Evolutionary conservation across 2,888 invertebrate genomes (phyloP).

Genomic region (Drosophila mimetica): DNA sequence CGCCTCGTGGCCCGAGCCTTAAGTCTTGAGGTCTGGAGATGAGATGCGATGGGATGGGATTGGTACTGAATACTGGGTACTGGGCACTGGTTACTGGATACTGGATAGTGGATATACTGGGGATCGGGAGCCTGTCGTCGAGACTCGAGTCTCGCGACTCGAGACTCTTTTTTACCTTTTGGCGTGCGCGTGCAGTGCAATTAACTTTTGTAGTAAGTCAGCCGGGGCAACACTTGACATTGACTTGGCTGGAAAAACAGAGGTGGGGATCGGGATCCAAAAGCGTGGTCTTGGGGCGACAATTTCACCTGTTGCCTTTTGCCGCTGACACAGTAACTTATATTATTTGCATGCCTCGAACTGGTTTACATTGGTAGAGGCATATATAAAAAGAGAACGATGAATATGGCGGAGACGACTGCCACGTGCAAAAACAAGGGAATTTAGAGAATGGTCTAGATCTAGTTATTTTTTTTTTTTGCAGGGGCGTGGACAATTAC

Average conservation of each 20-base stretch:
- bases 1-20: slow-evolving; percentile 61
- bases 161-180: slow-evolving; percentile 40
- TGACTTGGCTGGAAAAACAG: slow-evolving; percentile 50
- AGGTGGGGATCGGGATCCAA: neutral
- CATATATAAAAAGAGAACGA: neutral
- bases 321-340: slow-evolving; percentile 83
- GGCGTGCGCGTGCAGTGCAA: slow-evolving; percentile 79
- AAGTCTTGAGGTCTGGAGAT: slow-evolving; percentile 19
- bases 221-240: slow-evolving; percentile 71
- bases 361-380: slow-evolving; percentile 25
- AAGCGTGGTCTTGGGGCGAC: slow-evolving; percentile 63
- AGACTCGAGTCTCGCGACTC: slow-evolving; percentile 6
- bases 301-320: slow-evolving; percentile 81
- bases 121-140: slow-evolving; percentile 26
- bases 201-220: slow-evolving; percentile 77
- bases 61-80: slow-evolving; percentile 17
- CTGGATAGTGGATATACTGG: slow-evolving; percentile 8
- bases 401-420: slow-evolving; percentile 19
- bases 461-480: slow-evolving; percentile 19
- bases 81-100: neutral
- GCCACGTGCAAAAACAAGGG: slow-evolving; percentile 50
- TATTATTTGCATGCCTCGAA: slow-evolving; percentile 77
- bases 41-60: neutral
- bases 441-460: slow-evolving; percentile 17
- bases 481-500: slow-evolving; percentile 41